Evolutionary conservation across 2,888 invertebrate species (phyloP).

Genomic region (Julus scanicus): DNA sequence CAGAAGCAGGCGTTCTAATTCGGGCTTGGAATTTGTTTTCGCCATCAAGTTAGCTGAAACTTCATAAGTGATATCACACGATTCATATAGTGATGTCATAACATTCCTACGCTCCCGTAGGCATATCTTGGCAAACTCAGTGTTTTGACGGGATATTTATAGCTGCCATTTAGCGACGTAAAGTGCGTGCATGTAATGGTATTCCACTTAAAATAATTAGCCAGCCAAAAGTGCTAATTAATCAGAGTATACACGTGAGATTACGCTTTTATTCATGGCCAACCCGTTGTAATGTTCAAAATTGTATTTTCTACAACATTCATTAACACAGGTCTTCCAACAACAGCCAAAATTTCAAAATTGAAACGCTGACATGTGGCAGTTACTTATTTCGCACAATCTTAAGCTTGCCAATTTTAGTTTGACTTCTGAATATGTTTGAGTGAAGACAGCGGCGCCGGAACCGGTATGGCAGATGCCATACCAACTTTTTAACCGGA

Average conservation of each 20-base stretch:
- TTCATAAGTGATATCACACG: not conserved
- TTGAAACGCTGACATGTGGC: not conserved
- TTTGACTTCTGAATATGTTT: not conserved
- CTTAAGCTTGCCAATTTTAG: constrained; percentile 6
- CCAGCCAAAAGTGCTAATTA: constrained; percentile 18
- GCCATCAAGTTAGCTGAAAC: not conserved
- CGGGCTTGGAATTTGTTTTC: not conserved
- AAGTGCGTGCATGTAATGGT: not conserved
- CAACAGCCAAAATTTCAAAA: not conserved
- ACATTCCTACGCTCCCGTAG: not conserved
- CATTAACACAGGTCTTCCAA: too few relatives aligned
- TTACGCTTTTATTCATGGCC: not conserved
- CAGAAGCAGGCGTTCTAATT: not conserved
- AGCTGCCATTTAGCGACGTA: not conserved
- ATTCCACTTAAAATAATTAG: constrained; percentile 25
- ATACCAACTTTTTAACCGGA: too few relatives aligned
- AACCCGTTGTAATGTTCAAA: not conserved
- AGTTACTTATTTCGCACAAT: not conserved
- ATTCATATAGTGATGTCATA: constrained; percentile 19
- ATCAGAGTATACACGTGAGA: not conserved
- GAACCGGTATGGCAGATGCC: too few relatives aligned
- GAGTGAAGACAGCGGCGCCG: too few relatives aligned
- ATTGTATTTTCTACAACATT: too few relatives aligned
- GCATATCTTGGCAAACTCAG: constrained; percentile 8
- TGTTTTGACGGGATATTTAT: constrained; percentile 17